Evolutionary conservation across 2,113 vertebrate genomes (phyloP), one percentile per base, ranked within the genome.

Genomic region (Pan paniscus): DNA sequence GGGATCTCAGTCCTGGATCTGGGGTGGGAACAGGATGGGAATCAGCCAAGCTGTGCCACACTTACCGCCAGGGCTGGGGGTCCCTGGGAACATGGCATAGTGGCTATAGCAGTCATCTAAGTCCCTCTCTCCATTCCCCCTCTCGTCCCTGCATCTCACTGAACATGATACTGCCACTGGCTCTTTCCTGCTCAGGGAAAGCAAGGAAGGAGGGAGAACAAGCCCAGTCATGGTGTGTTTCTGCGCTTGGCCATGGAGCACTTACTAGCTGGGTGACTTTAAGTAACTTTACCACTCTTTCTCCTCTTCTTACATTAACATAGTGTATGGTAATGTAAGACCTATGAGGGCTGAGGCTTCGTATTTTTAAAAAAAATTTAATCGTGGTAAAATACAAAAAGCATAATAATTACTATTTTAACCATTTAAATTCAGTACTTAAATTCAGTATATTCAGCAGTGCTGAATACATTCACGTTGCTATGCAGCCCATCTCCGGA

Each of bases 1-100:
- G 1, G 76, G 59, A 95, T 73, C 55, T 87, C 76, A 87, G 95
- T 94, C 94, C 97, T 78, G 90, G 90, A 94, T 57, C 97, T 97
- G 81, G 32, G 52, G 61, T 67, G 68, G 61, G 50, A 72, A 95
- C 9, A 90, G 55, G 89, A 64, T 61, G 22, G 13, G 30, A 78
- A 72, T 96, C 79, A 97, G 89, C 18, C 83, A 73, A 48, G 6
- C 35, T 55, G 55, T 70, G 22, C 35, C 87, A 81, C 32, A 72
- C 25, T 64, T 38, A 16, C 16, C 35, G 52, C 61, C 13, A n/a
- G 75, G 68, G 7, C 32, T 10, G 50, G 82, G 25, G 38, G 23
- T 12, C 32, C 73, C 10, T 3, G 20, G 78, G 84, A 46, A 57
- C 22, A 14, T 22, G 67, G 59, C n/a, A 35, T 35, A 38, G 25